Evolutionary conservation across 2,797 vertebrate genomes (phyloP), one percentile per base, ranked within the genome.

Genomic region (Steatocranus sp.): DNA sequence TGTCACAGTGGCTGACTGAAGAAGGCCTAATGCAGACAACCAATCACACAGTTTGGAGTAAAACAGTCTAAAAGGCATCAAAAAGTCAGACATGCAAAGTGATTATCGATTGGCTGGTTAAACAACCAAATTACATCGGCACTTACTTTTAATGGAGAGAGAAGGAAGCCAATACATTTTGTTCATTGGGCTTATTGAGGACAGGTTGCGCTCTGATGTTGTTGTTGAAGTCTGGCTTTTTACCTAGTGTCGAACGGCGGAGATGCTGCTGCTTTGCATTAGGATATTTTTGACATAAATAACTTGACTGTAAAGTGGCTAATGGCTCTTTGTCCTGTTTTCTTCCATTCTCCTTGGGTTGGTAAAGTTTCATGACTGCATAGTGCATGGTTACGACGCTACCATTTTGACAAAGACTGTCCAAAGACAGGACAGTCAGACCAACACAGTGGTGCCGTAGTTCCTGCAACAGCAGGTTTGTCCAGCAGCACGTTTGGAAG

Each of bases 61-160:
- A 86, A 85, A 85, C 43, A 53, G 54, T 76, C 48, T 32, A 78
- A 80, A 56, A 68, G 27, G 78, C 75, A 75, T 85, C 76, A 85
- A 88, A 87, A 85, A 68, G 36, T 23, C 23, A 80, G 81, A 83
- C 75, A 58, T 14, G 18, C 84, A 86, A 79, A 84, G 81, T 78
- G 87, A 88, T 83, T 88, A 91, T 89, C 3, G 83, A 92, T 87
- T 88, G 66, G 77, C 70, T 87, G 84, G 83, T 86, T 89, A 88
- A 83, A 89, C 86, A 86, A 84, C 77, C 76, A 89, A 88, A 91
- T 91, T 75, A 86, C 79, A 87, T 63, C n/a, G 2, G 68, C 66
- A 82, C 38, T 76, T 86, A 76, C 76, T 82, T 91, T 88, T 87
- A 88, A 90, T 87, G 75, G 77, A 84, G 78, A 77, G 56, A 82